Base-by-base conservation (phyloP, 2,888 invertebrate genomes). In the Polymixis lichenea region DNA sequence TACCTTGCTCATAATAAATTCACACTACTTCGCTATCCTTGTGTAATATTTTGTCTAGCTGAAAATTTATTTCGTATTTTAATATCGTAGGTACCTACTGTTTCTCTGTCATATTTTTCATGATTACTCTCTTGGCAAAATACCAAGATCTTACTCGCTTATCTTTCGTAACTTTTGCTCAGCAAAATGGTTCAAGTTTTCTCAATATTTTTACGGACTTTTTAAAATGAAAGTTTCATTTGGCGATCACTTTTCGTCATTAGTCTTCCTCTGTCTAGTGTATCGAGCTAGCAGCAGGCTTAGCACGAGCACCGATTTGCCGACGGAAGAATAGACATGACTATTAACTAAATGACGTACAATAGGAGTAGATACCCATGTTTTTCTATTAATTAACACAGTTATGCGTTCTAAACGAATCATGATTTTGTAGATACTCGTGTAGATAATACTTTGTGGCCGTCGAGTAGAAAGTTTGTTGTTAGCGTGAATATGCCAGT, bases 71-170 rank as follows among this genome's bases (percentile, higher is more conserved):
- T 93, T 92, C 90, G 84, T 92, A 92, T 94, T 94, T 94, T 94
- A 94, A 93, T 94, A 94, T 93, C 92, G 90, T 89, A n/a, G n/a
- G n/a, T n/a, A n/a, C n/a, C n/a, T n/a, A 89, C 93, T 91, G 90
- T 93, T 91, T 93, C 92, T 89, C 88, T 91, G 93, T 94, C 93
- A 93, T 94, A 95, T 94, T 95, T 95, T 94, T 94, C 94, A 93
- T 94, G 95, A 95, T 95, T 94, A 94, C 92, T 93, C 92, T 93
- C 91, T 93, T 95, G 95, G 95, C 95, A 94, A 93, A 93, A 92
- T 91, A 93, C 95, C 95, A 95, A 94, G 92, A 93, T 93, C 93
- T 92, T 89, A 90, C 87, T 91, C 93, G 94, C 93, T 94, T 95
- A 95, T 94, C 95, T 94, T 93, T 92, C 91, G 91, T 90, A 93